Conservation (phyloP, 2,888 invertebrate genomes). For the Urechis unicinctus region DNA sequence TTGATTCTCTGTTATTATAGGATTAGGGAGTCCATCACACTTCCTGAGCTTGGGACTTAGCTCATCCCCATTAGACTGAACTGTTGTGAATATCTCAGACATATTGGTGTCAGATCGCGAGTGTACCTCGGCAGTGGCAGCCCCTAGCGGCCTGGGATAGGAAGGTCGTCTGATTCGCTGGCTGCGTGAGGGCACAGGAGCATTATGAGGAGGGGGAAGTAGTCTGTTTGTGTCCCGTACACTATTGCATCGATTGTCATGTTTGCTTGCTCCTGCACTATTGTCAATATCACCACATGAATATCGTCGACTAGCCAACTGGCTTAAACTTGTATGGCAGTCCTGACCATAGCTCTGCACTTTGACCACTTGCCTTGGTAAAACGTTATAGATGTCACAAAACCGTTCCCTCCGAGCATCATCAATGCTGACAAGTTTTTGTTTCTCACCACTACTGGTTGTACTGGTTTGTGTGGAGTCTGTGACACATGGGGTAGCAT, state of each 20-base stretch:
- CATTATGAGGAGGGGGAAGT: no score
- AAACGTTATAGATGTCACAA: background rate
- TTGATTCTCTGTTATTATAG: no score
- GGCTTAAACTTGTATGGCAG: background rate
- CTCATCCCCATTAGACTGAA: slow-evolving; percentile 5
- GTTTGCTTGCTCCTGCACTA: background rate
- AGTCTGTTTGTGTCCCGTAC: no score
- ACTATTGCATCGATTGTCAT: no score
- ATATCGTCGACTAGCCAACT: background rate
- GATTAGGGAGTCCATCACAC: no score
- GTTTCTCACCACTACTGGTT: slow-evolving; percentile 5
- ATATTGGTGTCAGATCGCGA: background rate
- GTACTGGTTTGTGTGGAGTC: no score
- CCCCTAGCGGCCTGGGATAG: slow-evolving; percentile 1
- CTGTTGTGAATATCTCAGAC: background rate
- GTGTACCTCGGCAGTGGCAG: background rate
- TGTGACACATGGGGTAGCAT: background rate
- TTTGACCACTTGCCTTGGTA: background rate
- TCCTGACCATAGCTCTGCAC: background rate
- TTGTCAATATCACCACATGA: background rate
- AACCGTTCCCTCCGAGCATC: background rate
- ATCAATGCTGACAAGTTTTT: slow-evolving; percentile 6
- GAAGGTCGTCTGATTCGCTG: slow-evolving; percentile 1
- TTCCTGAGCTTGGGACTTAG: slow-evolving; percentile 10
- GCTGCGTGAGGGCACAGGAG: background rate